Conservation (phyloP, 2,797 vertebrate species). For the Salarias fasciatus region DNA sequence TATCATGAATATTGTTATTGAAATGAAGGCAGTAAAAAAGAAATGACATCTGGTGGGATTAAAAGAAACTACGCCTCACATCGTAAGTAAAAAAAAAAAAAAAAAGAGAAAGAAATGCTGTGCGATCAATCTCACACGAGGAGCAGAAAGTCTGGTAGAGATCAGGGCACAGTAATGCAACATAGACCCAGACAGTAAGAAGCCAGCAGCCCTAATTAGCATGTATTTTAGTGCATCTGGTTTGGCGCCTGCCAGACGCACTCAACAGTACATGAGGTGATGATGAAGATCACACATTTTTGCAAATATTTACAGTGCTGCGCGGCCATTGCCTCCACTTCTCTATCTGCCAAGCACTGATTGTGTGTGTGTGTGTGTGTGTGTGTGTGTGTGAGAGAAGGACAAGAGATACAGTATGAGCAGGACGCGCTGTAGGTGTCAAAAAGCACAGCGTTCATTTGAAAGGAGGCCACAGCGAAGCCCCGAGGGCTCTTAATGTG, state of each 20-base stretch:
- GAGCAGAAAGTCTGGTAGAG: constrained; percentile 37
- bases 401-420: constrained; percentile 31
- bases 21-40: constrained; percentile 26
- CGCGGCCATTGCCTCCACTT: constrained; percentile 44
- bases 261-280: constrained; percentile 35
- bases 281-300: constrained; percentile 49
- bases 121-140: constrained; percentile 11
- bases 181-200: constrained; percentile 9
- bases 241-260: constrained; percentile 35
- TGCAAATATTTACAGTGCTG: constrained; percentile 61
- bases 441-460: constrained; percentile 13
- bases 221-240: constrained; percentile 3
- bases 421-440: constrained; percentile 18
- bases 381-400: constrained; percentile 19
- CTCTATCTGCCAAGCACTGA: constrained; percentile 46
- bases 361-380: constrained; percentile 40
- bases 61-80: neutral
- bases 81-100: neutral
- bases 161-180: constrained; percentile 32
- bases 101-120: neutral
- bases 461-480: constrained; percentile 31
- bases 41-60: neutral
- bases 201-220: neutral
- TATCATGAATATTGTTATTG: constrained; percentile 20
- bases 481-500: constrained; percentile 31